phyloP scores from a whole-genome alignment of 2,888 invertebrate species.

The Rhagonycha lutea region DNA sequence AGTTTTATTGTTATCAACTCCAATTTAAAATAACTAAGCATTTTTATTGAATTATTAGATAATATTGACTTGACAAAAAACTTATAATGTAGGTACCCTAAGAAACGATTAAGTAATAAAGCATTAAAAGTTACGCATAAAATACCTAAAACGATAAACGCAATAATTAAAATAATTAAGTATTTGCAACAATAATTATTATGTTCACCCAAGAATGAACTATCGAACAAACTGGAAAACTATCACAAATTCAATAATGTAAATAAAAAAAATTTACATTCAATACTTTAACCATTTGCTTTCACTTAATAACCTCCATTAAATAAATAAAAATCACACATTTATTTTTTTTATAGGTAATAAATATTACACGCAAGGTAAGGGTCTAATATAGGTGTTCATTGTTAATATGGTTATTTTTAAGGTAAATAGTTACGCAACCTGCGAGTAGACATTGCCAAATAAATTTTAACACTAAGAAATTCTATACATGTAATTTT shows the following conservation, averaged over 20 bases:
- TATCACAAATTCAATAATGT: neutral
- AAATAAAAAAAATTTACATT: neutral
- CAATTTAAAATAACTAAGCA: neutral
- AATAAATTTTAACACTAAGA: neutral
- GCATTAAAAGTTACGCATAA: neutral
- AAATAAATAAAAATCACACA: neutral
- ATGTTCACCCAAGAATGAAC: neutral
- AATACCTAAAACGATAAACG: neutral
- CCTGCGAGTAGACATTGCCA: neutral
- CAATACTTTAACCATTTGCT: neutral
- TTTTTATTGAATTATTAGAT: neutral
- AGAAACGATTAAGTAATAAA: neutral
- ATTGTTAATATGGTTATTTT: neutral
- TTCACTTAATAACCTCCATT: neutral
- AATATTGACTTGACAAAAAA: neutral
- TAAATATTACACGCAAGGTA: neutral
- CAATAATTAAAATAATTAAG: neutral
- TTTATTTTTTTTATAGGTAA: neutral
- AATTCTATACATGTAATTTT: neutral
- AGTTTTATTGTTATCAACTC: no score
- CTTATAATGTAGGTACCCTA: neutral
- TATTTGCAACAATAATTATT: neutral
- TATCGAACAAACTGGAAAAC: neutral
- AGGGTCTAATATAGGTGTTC: neutral
- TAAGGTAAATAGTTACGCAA: neutral